Evolutionary conservation across 2,888 invertebrate species (phyloP).

Genomic region (Drosophila incognita): DNA sequence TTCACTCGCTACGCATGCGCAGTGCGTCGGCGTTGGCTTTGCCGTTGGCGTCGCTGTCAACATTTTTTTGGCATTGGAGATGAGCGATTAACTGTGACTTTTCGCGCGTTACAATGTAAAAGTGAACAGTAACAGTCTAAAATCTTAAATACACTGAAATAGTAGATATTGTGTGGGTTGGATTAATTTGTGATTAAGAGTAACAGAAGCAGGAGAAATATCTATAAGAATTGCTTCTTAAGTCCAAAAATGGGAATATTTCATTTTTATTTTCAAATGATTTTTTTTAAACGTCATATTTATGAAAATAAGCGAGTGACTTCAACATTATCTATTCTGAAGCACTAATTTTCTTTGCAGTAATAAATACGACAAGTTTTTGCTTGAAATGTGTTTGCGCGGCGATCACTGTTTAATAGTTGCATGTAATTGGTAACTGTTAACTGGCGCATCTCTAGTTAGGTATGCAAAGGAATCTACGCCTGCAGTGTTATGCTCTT

Average conservation of each 20-base stretch:
- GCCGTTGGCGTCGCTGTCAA: slow-evolving; percentile 5
- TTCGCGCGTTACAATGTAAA: slow-evolving; percentile 12
- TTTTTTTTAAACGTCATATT: not conserved
- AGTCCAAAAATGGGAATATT: not conserved
- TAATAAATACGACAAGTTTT: not conserved
- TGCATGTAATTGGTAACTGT: not conserved
- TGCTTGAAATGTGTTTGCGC: not conserved
- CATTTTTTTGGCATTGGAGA: slow-evolving; percentile 45
- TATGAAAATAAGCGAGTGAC: no score
- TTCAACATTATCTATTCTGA: not conserved
- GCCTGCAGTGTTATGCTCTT: not conserved
- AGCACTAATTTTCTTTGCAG: not conserved
- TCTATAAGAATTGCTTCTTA: not conserved
- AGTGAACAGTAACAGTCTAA: not conserved
- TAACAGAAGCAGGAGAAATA: not conserved
- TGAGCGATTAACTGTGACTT: slow-evolving; percentile 43
- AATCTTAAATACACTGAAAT: not conserved
- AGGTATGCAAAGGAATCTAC: slow-evolving; percentile 32
- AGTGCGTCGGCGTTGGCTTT: slow-evolving; percentile 42
- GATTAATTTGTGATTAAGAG: not conserved
- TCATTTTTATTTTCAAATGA: not conserved
- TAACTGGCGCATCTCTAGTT: slow-evolving; percentile 15
- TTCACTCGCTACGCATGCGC: slow-evolving; percentile 52
- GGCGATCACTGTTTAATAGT: not conserved
- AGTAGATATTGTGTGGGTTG: not conserved